These are phyloP conservation scores for Amiota mariae DNA, from an alignment of 2,888 invertebrate species.

Conservation along the genomic window DNA sequence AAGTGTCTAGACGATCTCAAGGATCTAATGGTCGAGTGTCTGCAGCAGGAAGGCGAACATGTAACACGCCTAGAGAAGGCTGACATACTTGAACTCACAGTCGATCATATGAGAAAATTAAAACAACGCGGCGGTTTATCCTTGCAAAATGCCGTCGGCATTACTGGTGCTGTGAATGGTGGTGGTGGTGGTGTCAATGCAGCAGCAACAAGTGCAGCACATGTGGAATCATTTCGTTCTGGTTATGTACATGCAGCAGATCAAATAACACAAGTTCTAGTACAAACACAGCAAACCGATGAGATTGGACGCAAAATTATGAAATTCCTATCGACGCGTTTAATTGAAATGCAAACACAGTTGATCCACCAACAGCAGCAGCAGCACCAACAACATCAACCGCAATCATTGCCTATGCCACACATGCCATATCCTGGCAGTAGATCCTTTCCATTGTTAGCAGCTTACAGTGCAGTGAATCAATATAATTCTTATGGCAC, in stretches of 20 bases:
- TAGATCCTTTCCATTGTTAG: slow-evolving; percentile 34
- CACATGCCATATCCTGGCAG: background rate
- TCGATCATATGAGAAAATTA: slow-evolving; percentile 86
- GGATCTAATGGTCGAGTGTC: slow-evolving; percentile 84
- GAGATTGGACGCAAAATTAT: slow-evolving; percentile 79
- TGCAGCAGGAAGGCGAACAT: slow-evolving; percentile 87
- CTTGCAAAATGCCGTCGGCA: slow-evolving; percentile 54
- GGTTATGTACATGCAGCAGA: slow-evolving; percentile 93
- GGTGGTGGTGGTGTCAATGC: background rate
- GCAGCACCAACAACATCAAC: slow-evolving; percentile 46
- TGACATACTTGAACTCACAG: slow-evolving; percentile 89
- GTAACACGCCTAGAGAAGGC: slow-evolving; percentile 90
- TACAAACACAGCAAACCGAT: slow-evolving; percentile 79
- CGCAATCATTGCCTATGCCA: background rate
- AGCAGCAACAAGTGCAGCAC: slow-evolving; percentile 75
- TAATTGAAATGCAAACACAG: slow-evolving; percentile 76
- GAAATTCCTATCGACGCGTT: slow-evolving; percentile 89
- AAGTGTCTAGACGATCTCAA: slow-evolving; percentile 92
- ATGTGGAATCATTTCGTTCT: slow-evolving; percentile 87
- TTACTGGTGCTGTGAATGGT: slow-evolving; percentile 23
- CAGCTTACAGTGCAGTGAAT: slow-evolving; percentile 50
- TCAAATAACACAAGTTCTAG: slow-evolving; percentile 90
- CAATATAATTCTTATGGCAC: slow-evolving; percentile 53
- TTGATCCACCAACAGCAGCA: slow-evolving; percentile 58
- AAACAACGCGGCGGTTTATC: slow-evolving; percentile 85